Evolutionary conservation across 2,113 vertebrate species (phyloP), one percentile per base, ranked within the genome.

Genomic region (Ifrita kowaldi): DNA sequence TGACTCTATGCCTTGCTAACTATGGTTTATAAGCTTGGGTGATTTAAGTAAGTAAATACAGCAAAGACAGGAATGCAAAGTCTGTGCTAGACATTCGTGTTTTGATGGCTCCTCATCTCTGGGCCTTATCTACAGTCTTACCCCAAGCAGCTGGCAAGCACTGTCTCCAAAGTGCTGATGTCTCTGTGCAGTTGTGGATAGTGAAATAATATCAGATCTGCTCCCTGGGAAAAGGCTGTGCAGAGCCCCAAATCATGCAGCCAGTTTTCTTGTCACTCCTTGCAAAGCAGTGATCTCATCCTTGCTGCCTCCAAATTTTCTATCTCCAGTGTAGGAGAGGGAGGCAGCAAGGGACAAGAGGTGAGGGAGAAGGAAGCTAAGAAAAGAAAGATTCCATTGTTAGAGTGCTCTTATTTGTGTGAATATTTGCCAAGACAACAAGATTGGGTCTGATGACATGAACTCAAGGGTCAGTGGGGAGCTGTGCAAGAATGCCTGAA

Each of bases 381-480:
- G 23, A 41, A 19, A 84, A 98, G 93, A 98, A 98, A 98, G 95
- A 42, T 84, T 81, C 76, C 87, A 97, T 98, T 98, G 97, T 98
- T 97, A 79, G 28, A 83, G 52, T 75, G 65, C 65, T 95, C 56
- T 94, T 96, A 86, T 95, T 96, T 97, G 85, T 93, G 69, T 85
- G 89, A 92, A 79, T 84, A 64, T 93, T 92, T 97, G 96, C 97
- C 97, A 98, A 96, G 87, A 50, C 90, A 97, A 83, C 92, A 92
- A 97, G 93, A 88, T 87, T 78, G 86, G 84, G 89, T 96, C 93
- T 96, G 87, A 94, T 96, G 88, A 97, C 90, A 96, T 90, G 73
- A 91, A 93, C 88, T 84, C 10, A 9, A 67, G 44, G 74, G 95
- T 93, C 95, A 90, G 86, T 63, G 60, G 91, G 85, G 91, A 94